Base-by-base conservation (phyloP, 2,113 vertebrate genomes). In the Neotoma lepida region DNA sequence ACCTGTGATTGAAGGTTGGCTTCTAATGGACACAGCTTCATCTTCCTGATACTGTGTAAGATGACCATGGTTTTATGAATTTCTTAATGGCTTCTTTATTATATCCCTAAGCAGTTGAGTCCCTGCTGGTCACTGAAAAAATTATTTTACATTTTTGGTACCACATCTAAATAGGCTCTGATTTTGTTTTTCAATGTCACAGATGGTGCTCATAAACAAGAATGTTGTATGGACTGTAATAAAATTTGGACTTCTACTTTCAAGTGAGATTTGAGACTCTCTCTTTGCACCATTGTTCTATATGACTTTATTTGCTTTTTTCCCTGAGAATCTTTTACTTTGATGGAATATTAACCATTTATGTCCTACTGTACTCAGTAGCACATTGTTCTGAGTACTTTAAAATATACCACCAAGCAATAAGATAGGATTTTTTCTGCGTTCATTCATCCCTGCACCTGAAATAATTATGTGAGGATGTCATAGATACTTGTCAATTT, bases 181-280 rank as follows among this genome's bases (percentile, higher is more conserved):
- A 54, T 64, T 94, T 93, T 90, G 35, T 73, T 9, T 94, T 78
- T 20, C 92, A 70, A 86, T 74, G 22, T 89, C 61, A 56, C 63
- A 85, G 78, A 89, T 70, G 14, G 18, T 80, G 20, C 93, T 51
- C 22, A 54, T 82, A 92, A 88, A n/a, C 66, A 88, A 86, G 18
- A 89, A 94, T 51, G 54, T 71, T 63, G 86, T 17, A 39, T 63
- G 51, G 39, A 54, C 18, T 70, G 44, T 74, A 85, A 71, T 88
- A 85, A 88, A 56, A 95, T 51, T 88, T 94, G 73, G 46, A 70
- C n/a, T 12, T 68, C 46, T 87, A 58, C 13, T 93, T 96, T 85
- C 44, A 85, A 70, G 12, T n/a, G 22, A 35, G 24, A 86, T 80
- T 92, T 94, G 66, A 46, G 54, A 91, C 13, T 35, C 15, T 41